Evolutionary conservation across 2,797 vertebrate genomes (phyloP).

Genomic region (Rhadinocentrus ornatus): DNA sequence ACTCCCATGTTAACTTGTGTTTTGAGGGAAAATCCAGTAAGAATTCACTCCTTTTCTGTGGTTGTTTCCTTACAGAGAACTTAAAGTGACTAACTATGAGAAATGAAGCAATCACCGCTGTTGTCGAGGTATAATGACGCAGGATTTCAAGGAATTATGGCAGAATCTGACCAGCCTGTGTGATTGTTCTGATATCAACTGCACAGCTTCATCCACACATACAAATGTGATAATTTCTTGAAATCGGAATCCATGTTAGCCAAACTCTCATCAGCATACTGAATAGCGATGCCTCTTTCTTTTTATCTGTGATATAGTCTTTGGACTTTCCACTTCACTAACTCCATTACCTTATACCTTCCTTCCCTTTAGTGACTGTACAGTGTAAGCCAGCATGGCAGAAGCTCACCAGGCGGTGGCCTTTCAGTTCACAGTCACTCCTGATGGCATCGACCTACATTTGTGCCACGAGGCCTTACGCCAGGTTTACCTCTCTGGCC

Average conservation of each 20-base stretch:
- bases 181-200: not conserved
- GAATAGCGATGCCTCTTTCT: no score
- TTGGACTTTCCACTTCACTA: not conserved
- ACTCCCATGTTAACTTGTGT: not conserved
- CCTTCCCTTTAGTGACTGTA: conserved; percentile 53
- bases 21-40: not conserved
- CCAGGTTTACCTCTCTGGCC: conserved; percentile 95
- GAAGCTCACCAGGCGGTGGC: conserved; percentile 99
- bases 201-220: not conserved
- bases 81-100: conserved; percentile 5
- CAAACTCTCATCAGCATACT: no score
- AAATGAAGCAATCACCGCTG: not conserved
- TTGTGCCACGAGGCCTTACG: conserved; percentile 96
- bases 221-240: no score
- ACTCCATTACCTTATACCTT: not conserved
- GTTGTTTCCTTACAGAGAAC: not conserved
- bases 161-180: not conserved
- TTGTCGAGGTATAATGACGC: not conserved
- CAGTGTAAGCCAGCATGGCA: conserved; percentile 86
- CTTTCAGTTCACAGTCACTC: conserved; percentile 95
- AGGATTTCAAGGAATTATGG: not conserved
- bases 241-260: no score
- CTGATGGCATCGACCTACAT: conserved; percentile 93
- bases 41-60: not conserved
- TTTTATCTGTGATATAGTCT: not conserved